Percentiles rank a stretch among this genome's conserved stretches.
Conservation (phyloP, 1,140 invertebrate species). For the Papilio polytes region DNA sequence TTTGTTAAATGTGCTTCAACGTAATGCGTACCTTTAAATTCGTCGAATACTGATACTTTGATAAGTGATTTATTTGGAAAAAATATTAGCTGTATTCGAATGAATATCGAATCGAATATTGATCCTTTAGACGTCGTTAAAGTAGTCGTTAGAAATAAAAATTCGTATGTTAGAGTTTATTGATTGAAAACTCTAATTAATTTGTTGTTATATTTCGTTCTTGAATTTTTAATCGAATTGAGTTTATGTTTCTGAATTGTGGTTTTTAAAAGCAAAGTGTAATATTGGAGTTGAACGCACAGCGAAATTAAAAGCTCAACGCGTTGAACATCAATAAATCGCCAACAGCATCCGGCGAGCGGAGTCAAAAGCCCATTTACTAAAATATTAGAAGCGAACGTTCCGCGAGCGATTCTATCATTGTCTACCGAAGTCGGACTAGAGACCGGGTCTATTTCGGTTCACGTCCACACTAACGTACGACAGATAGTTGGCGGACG, state of each 20-base stretch:
- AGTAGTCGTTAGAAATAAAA: no score
- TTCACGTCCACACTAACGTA: constrained; percentile 54
- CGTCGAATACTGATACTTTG: constrained; percentile 7
- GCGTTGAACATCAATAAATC: constrained; percentile 37
- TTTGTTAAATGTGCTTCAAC: constrained; percentile 7
- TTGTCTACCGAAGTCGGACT: constrained; percentile 63
- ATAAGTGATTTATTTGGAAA: constrained; percentile 1
- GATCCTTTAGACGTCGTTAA: no score
- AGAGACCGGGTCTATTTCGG: constrained; percentile 69
- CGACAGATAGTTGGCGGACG: constrained; percentile 75
- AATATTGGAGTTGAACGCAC: background rate
- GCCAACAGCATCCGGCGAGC: constrained; percentile 4
- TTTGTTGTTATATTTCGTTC: background rate
- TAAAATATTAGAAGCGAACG: constrained; percentile 47
- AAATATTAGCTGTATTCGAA: background rate
- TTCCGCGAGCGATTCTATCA: constrained; percentile 52
- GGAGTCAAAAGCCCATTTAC: constrained; percentile 15
- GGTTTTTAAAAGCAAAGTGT: background rate
- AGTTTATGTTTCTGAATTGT: background rate
- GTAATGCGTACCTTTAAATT: constrained; percentile 14
- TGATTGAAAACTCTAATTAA: background rate
- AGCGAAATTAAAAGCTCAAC: constrained; percentile 9
- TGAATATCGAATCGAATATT: background rate
- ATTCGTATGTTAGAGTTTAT: no score
- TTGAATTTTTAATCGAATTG: background rate